Evolutionary conservation across 2,113 vertebrate species (phyloP).

Genomic region (Acanthisitta chloris): DNA sequence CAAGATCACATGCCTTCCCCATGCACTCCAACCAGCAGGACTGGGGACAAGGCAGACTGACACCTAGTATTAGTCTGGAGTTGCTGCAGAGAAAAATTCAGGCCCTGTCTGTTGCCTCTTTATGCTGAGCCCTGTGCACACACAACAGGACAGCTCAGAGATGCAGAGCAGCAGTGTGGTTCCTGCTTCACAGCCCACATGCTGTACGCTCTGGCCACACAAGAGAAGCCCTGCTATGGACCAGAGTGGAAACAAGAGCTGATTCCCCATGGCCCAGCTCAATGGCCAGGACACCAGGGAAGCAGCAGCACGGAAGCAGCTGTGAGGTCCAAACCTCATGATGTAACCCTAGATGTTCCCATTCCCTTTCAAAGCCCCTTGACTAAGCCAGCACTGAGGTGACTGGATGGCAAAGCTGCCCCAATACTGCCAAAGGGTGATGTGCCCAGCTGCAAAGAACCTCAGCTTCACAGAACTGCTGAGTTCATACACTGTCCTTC

Average conservation of each 20-base stretch:
- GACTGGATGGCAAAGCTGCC: not conserved
- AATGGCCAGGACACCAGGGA: not conserved
- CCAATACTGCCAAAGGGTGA: not conserved
- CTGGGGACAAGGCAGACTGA: not conserved
- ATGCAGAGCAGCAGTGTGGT: not conserved
- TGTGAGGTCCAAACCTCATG: not conserved
- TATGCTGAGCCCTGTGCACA: rapidly evolving
- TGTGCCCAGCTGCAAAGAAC: not conserved
- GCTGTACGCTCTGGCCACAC: not conserved
- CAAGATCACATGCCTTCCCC: not conserved
- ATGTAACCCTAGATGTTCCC: not conserved
- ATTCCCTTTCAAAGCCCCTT: not conserved
- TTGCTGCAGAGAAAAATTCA: not conserved
- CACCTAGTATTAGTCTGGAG: not conserved
- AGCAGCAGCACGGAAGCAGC: not conserved
- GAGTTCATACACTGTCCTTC: not conserved
- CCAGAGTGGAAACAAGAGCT: not conserved
- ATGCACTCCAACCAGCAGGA: not conserved
- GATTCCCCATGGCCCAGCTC: not conserved
- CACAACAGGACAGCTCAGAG: not conserved
- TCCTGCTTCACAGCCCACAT: not conserved
- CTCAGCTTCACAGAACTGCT: not conserved
- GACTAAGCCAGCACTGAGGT: not conserved
- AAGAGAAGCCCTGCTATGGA: not conserved
- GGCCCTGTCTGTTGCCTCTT: not conserved